A percentile compares a stretch with the other conserved stretches of the same genome.
These are phyloP conservation scores for Edolisoma coerulescens DNA, from an alignment of 2,113 vertebrate genomes.

Conservation along the genomic window DNA sequence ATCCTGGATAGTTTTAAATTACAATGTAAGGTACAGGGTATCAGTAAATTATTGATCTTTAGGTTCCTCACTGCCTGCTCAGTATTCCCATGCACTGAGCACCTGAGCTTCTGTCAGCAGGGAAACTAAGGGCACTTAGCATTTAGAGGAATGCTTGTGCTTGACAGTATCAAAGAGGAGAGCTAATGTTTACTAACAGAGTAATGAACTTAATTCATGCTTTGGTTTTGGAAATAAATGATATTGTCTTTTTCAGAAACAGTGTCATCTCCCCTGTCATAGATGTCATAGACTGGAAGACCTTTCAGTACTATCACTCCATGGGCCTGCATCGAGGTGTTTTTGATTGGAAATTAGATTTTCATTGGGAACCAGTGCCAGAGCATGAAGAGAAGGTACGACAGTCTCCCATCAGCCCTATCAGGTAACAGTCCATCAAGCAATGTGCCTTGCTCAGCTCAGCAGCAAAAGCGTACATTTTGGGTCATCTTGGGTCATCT, in stretches of 20 bases:
- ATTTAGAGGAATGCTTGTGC: neutral
- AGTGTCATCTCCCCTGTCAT: constrained; percentile 84
- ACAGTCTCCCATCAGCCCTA: constrained; percentile 74
- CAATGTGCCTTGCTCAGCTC: neutral
- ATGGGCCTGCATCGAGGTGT: constrained; percentile 75
- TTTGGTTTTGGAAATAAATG: neutral
- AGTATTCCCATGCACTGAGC: neutral
- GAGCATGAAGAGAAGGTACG: constrained; percentile 67
- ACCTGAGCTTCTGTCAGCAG: neutral
- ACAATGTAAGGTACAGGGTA: neutral
- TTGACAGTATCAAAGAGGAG: neutral
- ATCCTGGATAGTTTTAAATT: neutral
- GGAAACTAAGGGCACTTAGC: neutral
- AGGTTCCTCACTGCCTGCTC: neutral
- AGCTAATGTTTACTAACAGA: neutral
- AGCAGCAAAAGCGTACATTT: neutral
- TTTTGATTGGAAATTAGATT: constrained; percentile 88
- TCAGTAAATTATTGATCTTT: neutral
- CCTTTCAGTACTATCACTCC: constrained; percentile 80
- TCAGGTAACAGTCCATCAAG: constrained; percentile 72
- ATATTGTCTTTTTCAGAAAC: constrained; percentile 72
- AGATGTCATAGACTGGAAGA: constrained; percentile 86
- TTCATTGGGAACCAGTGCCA: constrained; percentile 80
- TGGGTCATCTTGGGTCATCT: neutral
- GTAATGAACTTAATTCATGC: neutral